Evolutionary conservation across 1,140 invertebrate species (phyloP), one percentile per base, ranked within the genome.

Genomic region (Drosophila tani): DNA sequence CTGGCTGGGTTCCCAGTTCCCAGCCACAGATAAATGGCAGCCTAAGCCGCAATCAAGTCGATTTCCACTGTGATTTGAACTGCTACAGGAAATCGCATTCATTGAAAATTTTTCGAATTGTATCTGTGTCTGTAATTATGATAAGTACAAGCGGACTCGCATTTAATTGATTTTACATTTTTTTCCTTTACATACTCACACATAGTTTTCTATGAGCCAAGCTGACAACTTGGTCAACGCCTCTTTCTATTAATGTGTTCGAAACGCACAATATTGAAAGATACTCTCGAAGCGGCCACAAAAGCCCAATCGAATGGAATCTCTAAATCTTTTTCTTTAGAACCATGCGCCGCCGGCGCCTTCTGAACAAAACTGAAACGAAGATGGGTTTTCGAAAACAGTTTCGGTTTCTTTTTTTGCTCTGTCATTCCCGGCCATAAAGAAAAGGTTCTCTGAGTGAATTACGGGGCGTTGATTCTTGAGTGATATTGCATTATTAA

Each of bases 221-320:
- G 55, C 85, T 90, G 85, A 90, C 85, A 90, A 67, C 19, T 55
- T 60, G 51, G 53, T 43, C 21, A 51, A 86, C 85, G 85, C 85
- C 85, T 63, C 40, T 55, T 90, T 90, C 79, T 90, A 90, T 90
- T 90, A 91, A 91, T 90, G 85, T 90, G 85, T 81, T 71, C 55
- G 49, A 65, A 66, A 83, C 79, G 79, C 73, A 81, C 41, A 81
- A 85, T 70, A 85, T 80, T 58, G 49, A 71, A 66, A 83, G 68
- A 71, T 81, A 85, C 45, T 70, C 46, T 46, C 55, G 56, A 46
- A 43, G 21, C 43, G 63, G 60, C 41, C 50, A 75, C 32, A 56
- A 46, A 41, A 60, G 53, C 53, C 69, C 45, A 43, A 60, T 51
- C 69, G 69, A 73, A 60, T 12, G 53, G 62, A 58, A 82, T 82